A percentile compares a stretch with the other conserved stretches of the same genome.
Evolutionary conservation across 2,888 invertebrate species (phyloP).

Genomic region (Plutella xylostella): DNA sequence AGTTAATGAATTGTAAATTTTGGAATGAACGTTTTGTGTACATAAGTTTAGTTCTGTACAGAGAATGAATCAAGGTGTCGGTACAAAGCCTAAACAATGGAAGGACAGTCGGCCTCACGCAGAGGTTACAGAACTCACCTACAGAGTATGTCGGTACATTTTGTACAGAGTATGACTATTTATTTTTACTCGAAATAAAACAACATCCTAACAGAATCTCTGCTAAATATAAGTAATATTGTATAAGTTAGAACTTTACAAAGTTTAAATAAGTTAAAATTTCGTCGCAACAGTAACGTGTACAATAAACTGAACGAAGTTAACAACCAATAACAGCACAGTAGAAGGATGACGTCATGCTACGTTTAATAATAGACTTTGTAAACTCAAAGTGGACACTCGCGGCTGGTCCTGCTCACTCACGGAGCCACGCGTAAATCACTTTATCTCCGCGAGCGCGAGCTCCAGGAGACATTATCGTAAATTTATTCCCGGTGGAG

Average conservation of each 20-base stretch:
- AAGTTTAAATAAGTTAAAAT: not conserved
- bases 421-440: not conserved
- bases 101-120: no score
- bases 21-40: no score
- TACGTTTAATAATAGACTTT: not conserved
- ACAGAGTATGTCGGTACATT: no score
- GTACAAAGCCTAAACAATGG: no score
- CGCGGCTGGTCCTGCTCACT: not conserved
- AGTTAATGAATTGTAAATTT: not conserved
- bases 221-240: not conserved
- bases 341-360: no score
- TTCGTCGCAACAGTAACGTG: not conserved
- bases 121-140: no score
- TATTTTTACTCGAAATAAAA: no score
- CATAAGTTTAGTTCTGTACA: no score
- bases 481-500: not conserved
- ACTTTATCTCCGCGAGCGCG: not conserved
- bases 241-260: not conserved
- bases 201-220: not conserved
- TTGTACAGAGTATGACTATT: no score
- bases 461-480: not conserved
- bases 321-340: not conserved
- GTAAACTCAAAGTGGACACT: conserved; percentile 1
- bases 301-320: not conserved
- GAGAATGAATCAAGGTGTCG: no score